These are phyloP conservation scores for Bursaphelenchus okinawaensis DNA, from an alignment of 2,888 invertebrate genomes.

Conservation along the genomic window DNA sequence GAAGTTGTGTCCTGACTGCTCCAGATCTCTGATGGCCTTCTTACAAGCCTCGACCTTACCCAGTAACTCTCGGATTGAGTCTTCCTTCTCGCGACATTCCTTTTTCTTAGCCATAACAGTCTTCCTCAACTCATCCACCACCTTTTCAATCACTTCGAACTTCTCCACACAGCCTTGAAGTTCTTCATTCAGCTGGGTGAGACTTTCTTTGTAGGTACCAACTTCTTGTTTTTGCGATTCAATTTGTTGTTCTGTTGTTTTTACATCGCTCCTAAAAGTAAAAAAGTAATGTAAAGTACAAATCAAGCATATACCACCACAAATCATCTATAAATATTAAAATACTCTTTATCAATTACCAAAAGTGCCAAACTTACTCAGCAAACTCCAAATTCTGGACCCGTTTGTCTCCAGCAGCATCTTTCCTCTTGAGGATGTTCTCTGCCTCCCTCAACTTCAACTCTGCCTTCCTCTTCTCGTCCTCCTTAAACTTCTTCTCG, in stretches of 20 bases:
- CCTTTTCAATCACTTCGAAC: neutral
- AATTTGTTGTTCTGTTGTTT: too few relatives aligned
- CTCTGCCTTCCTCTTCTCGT: conserved; percentile 33
- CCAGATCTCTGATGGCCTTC: conserved; percentile 13
- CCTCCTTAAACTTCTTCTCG: conserved; percentile 25
- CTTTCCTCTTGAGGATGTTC: conserved; percentile 15
- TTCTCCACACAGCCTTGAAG: too few relatives aligned
- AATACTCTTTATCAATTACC: neutral
- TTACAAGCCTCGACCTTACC: conserved; percentile 14
- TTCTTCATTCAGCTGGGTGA: too few relatives aligned
- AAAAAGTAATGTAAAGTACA: too few relatives aligned
- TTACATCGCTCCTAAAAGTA: too few relatives aligned
- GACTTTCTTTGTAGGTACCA: too few relatives aligned
- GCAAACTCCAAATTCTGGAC: conserved; percentile 10
- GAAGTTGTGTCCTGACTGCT: neutral
- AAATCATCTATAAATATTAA: neutral
- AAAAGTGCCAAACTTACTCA: conserved; percentile 1
- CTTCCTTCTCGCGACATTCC: conserved; percentile 17
- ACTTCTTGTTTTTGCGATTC: too few relatives aligned
- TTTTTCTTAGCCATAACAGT: conserved; percentile 5
- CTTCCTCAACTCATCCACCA: conserved; percentile 4
- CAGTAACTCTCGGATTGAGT: conserved; percentile 11
- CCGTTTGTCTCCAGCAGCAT: neutral
- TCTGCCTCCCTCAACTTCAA: conserved; percentile 29
- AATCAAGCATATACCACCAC: too few relatives aligned